phyloP scores from a whole-genome alignment of 2,888 invertebrate species.

The Caenorhabditis sp. region DNA sequence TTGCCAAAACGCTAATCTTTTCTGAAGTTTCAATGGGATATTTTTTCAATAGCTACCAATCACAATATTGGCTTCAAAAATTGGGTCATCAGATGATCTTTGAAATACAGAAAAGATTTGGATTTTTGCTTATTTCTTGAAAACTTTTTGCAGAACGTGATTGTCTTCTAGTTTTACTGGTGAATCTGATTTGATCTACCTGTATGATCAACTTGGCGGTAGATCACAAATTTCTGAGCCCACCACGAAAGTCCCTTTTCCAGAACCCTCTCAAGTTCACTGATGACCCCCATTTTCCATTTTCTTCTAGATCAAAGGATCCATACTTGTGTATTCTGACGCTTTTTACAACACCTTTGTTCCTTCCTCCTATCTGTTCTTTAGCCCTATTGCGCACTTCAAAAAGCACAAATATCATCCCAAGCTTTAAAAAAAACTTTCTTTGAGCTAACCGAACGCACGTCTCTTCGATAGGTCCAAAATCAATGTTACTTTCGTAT shows the following conservation, averaged over 20 bases:
- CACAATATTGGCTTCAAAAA: slow-evolving; percentile 6
- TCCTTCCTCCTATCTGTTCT: slow-evolving; percentile 9
- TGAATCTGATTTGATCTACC: no score
- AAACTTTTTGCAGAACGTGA: no score
- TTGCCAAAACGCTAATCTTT: neutral
- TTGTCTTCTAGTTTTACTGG: no score
- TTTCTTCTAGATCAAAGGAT: neutral
- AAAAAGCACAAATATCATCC: slow-evolving; percentile 18
- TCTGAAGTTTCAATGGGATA: neutral
- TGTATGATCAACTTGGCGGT: no score
- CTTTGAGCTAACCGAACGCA: slow-evolving; percentile 45
- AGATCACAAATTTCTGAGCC: no score
- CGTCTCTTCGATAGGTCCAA: slow-evolving; percentile 30
- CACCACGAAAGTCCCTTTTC: no score
- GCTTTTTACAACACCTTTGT: slow-evolving; percentile 9
- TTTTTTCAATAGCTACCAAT: neutral
- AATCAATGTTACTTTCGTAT: slow-evolving; percentile 24
- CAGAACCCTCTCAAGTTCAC: neutral
- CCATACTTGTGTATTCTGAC: slow-evolving; percentile 1
- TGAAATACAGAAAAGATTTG: no score
- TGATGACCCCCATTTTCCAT: no score
- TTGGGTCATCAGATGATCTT: neutral
- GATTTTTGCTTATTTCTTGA: no score
- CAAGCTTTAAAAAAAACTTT: neutral
- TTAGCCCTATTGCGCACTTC: slow-evolving; percentile 24